These are phyloP conservation scores for Augochlora pura DNA, from an alignment of 1,140 invertebrate species.

Conservation along the genomic window DNA sequence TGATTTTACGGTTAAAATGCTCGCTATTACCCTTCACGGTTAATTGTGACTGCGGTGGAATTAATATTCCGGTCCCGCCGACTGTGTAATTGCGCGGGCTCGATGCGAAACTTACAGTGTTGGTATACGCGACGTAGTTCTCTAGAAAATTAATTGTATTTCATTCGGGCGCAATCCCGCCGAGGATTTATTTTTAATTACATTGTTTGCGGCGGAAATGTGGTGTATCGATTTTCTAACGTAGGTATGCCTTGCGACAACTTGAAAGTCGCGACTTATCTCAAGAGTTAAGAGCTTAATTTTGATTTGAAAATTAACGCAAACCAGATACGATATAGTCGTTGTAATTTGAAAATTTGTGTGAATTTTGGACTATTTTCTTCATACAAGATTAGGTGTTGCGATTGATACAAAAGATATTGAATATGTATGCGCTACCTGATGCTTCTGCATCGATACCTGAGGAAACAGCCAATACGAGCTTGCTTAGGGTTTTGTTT, in stretches of 20 bases:
- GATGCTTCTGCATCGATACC: constrained; percentile 47
- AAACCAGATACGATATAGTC: too few relatives aligned
- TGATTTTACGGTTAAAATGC: neutral
- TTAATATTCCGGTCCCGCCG: neutral
- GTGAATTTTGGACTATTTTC: neutral
- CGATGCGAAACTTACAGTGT: neutral
- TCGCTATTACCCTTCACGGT: constrained; percentile 4
- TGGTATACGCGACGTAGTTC: too few relatives aligned
- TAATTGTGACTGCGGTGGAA: constrained; percentile 5
- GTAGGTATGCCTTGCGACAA: too few relatives aligned
- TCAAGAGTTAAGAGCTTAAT: too few relatives aligned
- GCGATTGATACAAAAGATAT: constrained; percentile 10
- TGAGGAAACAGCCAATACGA: constrained; percentile 31
- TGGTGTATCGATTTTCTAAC: too few relatives aligned
- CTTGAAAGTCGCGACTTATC: too few relatives aligned
- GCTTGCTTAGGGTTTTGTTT: constrained; percentile 57
- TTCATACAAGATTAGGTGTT: neutral
- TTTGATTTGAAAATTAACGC: too few relatives aligned
- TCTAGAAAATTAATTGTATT: too few relatives aligned
- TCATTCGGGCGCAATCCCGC: too few relatives aligned
- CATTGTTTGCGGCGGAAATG: too few relatives aligned
- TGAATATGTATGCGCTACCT: constrained; percentile 46
- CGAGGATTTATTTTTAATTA: too few relatives aligned
- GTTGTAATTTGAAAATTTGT: too few relatives aligned
- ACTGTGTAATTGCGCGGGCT: constrained; percentile 9